A percentile compares a stretch with the other conserved stretches of the same genome.
Conservation (phyloP, 2,797 vertebrate species). For the Bradypodion pumilum region DNA sequence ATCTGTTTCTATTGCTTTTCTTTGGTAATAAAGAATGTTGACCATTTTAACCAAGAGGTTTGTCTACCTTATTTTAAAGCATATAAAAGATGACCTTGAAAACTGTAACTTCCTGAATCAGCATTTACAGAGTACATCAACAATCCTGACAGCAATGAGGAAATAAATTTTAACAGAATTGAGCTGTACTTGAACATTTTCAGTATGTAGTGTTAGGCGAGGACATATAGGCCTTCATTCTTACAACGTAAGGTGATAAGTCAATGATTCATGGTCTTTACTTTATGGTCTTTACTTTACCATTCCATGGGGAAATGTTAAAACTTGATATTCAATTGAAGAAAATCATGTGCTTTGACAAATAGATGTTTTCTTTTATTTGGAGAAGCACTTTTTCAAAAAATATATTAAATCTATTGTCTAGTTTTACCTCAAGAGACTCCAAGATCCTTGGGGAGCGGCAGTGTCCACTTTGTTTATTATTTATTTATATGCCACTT, state of each 20-base stretch:
- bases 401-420: no score
- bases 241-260: conserved; percentile 13
- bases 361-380: no score
- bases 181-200: conserved; percentile 16
- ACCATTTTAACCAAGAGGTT: not conserved
- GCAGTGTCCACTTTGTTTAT: not conserved
- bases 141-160: conserved; percentile 19
- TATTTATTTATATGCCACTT: no score
- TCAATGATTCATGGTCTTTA: conserved; percentile 20
- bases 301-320: not conserved
- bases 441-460: not conserved
- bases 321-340: not conserved
- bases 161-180: conserved; percentile 36
- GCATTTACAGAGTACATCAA: conserved; percentile 25
- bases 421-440: not conserved
- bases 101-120: conserved; percentile 28
- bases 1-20: not conserved
- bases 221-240: conserved; percentile 12
- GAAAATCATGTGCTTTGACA: no score
- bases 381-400: no score
- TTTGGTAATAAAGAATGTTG: not conserved
- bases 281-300: conserved; percentile 28
- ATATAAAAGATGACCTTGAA: conserved; percentile 12
- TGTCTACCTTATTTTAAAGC: not conserved
- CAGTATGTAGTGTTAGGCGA: conserved; percentile 19